Evolutionary conservation across 2,113 vertebrate species (phyloP), one percentile per base, ranked within the genome.

Genomic region (Anseranas semipalmata): DNA sequence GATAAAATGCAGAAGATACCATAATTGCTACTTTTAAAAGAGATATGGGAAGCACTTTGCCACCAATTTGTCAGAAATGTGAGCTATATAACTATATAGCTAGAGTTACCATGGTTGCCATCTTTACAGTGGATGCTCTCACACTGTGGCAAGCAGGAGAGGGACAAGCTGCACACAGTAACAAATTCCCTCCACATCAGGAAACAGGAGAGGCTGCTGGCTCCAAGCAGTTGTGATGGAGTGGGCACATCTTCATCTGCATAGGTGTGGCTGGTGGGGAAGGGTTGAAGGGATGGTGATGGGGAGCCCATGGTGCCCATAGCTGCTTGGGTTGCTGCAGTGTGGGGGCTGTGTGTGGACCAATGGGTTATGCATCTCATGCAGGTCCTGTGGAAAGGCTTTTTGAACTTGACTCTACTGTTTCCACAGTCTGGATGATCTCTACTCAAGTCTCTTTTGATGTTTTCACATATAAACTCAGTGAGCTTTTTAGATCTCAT

Each of bases 271-370:
- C 18, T 11, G 21, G 17, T 27, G 6, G 56, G 33, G 9, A 79
- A 14, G 24, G 27, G n/a, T 4, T 0, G 4, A 39, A 46, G 55
- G 32, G 25, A 12, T 20, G 9, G 28, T 12, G 28, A 5, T 4
- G 7, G 56, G 6, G n/a, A n/a, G 20, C 39, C 28, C 48, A 21
- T 1, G 0, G 53, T 8, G 10, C 11, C 53, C 12, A 0, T 2
- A 13, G 56, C 3, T 28, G 1, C 3, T 24, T n/a, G 24, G 27
- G 21, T 16, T 39, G 30, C 12, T 78, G 41, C n/a, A 22, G 35
- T 9, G 41, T 33, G 52, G 71, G 46, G 10, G 21, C 24, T 33
- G 4, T 0, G 0, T 1, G 0, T 9, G 33, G 35, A 62, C 50
- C 25, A 28, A 30, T 25, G 25, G 22, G 27, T 5, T 32, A 32